phyloP scores from a whole-genome alignment of 2,888 invertebrate species.

The Eilema sororculum region DNA sequence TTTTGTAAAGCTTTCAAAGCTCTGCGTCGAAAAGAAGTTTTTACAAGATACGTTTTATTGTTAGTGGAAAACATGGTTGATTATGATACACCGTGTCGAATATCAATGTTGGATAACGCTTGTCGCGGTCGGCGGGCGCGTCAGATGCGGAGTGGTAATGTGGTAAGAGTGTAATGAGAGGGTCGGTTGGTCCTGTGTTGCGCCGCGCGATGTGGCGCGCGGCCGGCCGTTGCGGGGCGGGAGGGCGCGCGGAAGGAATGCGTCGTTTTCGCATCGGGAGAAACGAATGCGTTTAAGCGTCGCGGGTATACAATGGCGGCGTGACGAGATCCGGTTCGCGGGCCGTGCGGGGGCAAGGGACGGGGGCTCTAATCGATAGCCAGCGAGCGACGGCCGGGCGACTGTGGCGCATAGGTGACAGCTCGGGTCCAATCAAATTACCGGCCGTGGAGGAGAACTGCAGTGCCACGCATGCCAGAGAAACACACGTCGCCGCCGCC shows the following conservation, averaged over 20 bases:
- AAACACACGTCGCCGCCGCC: slow-evolving; percentile 61
- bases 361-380: slow-evolving; percentile 86
- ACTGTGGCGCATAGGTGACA: slow-evolving; percentile 87
- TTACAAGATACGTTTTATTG: neutral
- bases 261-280: slow-evolving; percentile 88
- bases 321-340: slow-evolving; percentile 87
- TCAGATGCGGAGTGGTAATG: slow-evolving; percentile 55
- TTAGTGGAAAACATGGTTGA: neutral
- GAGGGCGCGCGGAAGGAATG: slow-evolving; percentile 86
- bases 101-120: slow-evolving; percentile 45
- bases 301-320: slow-evolving; percentile 87
- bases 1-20: neutral
- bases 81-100: slow-evolving; percentile 40
- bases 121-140: slow-evolving; percentile 51
- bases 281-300: slow-evolving; percentile 88
- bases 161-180: slow-evolving; percentile 81
- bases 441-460: slow-evolving; percentile 81
- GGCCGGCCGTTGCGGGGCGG: slow-evolving; percentile 70
- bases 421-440: slow-evolving; percentile 86
- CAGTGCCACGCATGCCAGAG: slow-evolving; percentile 77
- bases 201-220: slow-evolving; percentile 68
- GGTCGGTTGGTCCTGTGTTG: slow-evolving; percentile 72
- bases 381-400: slow-evolving; percentile 86
- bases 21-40: neutral
- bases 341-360: slow-evolving; percentile 78